These are phyloP conservation scores for Stratiomys singularior DNA, from an alignment of 2,888 invertebrate genomes.

Conservation along the genomic window DNA sequence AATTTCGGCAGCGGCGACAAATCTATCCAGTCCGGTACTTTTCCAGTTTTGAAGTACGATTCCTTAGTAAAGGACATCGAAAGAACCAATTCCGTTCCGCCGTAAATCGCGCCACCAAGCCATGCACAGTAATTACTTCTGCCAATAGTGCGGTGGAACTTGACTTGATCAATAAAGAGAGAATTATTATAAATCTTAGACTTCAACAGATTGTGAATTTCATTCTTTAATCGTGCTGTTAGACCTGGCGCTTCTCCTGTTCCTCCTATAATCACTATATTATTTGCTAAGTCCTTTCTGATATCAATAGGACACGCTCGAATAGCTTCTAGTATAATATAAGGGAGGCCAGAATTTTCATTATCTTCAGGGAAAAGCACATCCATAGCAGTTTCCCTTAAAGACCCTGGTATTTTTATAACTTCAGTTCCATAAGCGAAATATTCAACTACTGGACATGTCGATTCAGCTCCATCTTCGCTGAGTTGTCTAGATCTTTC, in stretches of 20 bases:
- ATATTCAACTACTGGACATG: constrained; percentile 74
- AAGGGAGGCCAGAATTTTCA: constrained; percentile 83
- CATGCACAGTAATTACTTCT: constrained; percentile 86
- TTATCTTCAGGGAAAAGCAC: constrained; percentile 85
- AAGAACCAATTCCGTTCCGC: constrained; percentile 78
- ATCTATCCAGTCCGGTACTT: constrained; percentile 85
- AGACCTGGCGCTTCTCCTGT: constrained; percentile 86
- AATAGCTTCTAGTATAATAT: constrained; percentile 86
- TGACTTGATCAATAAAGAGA: constrained; percentile 74
- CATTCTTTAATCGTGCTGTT: constrained; percentile 79
- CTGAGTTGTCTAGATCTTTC: constrained; percentile 72
- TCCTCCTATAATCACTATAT: constrained; percentile 87
- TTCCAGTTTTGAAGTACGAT: constrained; percentile 73
- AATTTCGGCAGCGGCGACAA: not conserved
- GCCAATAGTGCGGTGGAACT: constrained; percentile 83
- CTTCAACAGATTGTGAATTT: constrained; percentile 75
- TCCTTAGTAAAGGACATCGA: constrained; percentile 80
- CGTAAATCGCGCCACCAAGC: constrained; percentile 86
- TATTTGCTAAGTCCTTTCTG: constrained; percentile 80
- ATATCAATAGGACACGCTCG: constrained; percentile 85
- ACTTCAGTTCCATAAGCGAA: constrained; percentile 73
- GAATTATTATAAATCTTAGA: constrained; percentile 72
- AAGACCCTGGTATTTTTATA: constrained; percentile 73
- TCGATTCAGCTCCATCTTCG: constrained; percentile 65
- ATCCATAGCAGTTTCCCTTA: constrained; percentile 86